phyloP scores from a whole-genome alignment of 2,797 vertebrate species.

The Notolepis coatsorum region DNA sequence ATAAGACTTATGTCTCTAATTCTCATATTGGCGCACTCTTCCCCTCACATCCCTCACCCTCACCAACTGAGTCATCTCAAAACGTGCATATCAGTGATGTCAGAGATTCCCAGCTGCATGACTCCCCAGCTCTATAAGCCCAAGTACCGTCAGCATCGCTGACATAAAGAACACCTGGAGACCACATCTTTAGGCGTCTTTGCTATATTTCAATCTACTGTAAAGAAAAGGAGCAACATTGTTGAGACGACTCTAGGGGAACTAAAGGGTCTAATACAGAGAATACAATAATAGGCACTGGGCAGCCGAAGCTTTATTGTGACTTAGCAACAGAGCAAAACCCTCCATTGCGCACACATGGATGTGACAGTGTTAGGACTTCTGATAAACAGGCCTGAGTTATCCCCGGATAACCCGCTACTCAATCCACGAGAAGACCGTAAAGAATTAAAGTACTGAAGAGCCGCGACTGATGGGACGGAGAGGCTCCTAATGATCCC shows the following conservation, averaged over 20 bases:
- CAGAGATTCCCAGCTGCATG: too few relatives aligned
- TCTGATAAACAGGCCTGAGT: conserved; percentile 49
- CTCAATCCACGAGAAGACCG: conserved; percentile 73
- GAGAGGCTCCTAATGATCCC: conserved; percentile 71
- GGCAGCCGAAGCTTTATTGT: conserved; percentile 45
- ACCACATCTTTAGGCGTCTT: too few relatives aligned
- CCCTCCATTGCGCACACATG: conserved; percentile 5
- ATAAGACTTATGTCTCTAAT: too few relatives aligned
- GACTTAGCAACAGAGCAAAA: conserved; percentile 16
- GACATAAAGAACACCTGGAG: too few relatives aligned
- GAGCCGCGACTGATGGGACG: conserved; percentile 68
- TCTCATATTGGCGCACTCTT: too few relatives aligned
- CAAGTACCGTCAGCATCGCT: too few relatives aligned
- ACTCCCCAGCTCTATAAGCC: too few relatives aligned
- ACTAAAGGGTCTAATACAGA: conserved; percentile 13
- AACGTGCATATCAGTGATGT: too few relatives aligned
- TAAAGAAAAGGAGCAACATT: not conserved
- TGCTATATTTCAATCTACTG: too few relatives aligned
- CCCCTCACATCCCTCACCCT: too few relatives aligned
- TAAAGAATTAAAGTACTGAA: conserved; percentile 66
- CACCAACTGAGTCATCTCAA: too few relatives aligned
- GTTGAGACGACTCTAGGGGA: not conserved
- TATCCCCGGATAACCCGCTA: conserved; percentile 70
- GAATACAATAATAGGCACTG: conserved; percentile 42
- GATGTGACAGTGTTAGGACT: conserved; percentile 12